These are phyloP conservation scores for Petaurus breviceps DNA, from an alignment of 2,113 vertebrate species.

Conservation along the genomic window DNA sequence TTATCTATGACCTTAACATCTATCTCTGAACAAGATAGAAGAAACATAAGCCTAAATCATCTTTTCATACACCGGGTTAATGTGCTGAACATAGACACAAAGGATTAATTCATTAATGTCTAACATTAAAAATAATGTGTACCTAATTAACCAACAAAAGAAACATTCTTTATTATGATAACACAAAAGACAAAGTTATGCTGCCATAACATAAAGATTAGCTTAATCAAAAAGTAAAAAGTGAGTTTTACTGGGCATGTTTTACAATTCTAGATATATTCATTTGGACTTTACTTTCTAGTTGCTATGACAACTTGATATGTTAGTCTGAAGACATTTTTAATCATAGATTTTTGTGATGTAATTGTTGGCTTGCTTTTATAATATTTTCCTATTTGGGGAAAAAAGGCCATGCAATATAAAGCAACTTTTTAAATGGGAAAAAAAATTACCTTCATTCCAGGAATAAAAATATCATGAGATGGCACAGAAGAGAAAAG, in stretches of 20 bases:
- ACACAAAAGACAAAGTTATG: neutral
- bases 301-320: neutral
- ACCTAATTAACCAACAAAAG: neutral
- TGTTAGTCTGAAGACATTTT: neutral
- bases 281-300: neutral
- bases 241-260: neutral
- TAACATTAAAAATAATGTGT: neutral
- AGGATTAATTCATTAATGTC: neutral
- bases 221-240: neutral
- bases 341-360: neutral
- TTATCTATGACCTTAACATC: neutral
- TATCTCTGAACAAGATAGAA: neutral
- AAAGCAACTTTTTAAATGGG: neutral
- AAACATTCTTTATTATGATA: conserved; percentile 2
- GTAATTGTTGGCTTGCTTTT: neutral
- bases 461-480: neutral
- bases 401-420: neutral
- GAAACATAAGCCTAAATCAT: neutral
- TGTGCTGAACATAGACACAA: neutral
- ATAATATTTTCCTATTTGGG: neutral
- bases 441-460: neutral
- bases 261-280: conserved; percentile 29
- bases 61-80: neutral
- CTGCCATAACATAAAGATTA: neutral
- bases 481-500: neutral